Percentiles rank a stretch among this genome's conserved stretches.
Evolutionary conservation across 2,797 vertebrate species (phyloP).

Genomic region (Acropternis orthonyx): DNA sequence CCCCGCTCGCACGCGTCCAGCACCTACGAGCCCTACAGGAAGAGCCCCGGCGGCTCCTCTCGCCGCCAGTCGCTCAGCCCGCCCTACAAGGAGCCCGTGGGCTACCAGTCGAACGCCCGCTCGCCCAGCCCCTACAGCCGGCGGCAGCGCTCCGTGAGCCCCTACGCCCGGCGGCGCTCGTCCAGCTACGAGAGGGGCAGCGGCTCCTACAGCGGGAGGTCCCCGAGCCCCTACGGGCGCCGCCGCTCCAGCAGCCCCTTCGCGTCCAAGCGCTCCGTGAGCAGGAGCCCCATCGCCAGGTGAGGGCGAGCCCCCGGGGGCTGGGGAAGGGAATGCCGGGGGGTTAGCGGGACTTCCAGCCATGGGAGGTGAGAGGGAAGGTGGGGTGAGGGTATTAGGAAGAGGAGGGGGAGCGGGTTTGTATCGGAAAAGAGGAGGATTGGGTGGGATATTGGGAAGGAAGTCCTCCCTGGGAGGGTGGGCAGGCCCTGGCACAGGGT

Average conservation of each 20-base stretch:
- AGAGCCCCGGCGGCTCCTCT: constrained; percentile 74
- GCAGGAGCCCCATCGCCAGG: constrained; percentile 92
- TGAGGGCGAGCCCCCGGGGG: constrained; percentile 8
- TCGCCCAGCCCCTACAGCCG: constrained; percentile 87
- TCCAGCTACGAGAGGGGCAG: constrained; percentile 94
- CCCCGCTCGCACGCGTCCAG: constrained; percentile 78
- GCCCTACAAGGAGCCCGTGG: constrained; percentile 79
- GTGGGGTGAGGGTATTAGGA: rapidly evolving
- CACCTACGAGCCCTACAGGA: constrained; percentile 80
- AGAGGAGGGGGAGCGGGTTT: background rate
- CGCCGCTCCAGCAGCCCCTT: constrained; percentile 93
- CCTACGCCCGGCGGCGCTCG: constrained; percentile 86
- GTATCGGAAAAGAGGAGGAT: background rate
- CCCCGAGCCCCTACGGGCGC: constrained; percentile 83
- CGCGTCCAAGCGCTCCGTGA: constrained; percentile 87
- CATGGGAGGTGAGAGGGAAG: background rate
- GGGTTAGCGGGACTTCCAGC: background rate
- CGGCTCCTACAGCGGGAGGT: constrained; percentile 82
- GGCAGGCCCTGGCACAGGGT: background rate
- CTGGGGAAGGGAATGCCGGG: background rate
- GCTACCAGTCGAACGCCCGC: constrained; percentile 76
- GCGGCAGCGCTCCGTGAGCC: constrained; percentile 84
- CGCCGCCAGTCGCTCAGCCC: constrained; percentile 77
- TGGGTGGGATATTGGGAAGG: background rate
- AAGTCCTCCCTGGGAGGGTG: background rate